Conservation (phyloP, 2,113 vertebrate genomes). For the Ochotona princeps region DNA sequence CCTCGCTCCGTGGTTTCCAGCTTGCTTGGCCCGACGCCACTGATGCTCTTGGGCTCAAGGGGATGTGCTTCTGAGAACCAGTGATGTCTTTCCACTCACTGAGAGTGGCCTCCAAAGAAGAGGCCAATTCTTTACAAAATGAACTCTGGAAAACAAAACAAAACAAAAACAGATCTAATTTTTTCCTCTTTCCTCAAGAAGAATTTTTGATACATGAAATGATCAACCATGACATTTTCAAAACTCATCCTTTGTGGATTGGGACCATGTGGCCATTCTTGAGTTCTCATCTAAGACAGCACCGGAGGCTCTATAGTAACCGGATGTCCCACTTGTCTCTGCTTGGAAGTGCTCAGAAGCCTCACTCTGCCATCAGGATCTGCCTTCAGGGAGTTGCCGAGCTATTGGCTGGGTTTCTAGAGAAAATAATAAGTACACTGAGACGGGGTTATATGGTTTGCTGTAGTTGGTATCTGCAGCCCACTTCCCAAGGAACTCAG, state of each 20-base stretch:
- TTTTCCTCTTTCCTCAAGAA: neutral
- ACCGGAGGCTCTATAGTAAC: fast-evolving
- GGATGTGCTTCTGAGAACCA: neutral
- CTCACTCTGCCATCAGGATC: neutral
- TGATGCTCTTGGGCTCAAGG: neutral
- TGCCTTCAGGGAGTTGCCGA: neutral
- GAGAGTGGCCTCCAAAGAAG: neutral
- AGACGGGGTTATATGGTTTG: neutral
- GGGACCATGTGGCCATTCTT: no score
- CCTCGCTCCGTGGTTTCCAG: neutral
- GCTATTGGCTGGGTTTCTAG: neutral
- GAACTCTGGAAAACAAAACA: neutral
- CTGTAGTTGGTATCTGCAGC: neutral
- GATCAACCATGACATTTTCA: neutral
- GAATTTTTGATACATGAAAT: neutral
- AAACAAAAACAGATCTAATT: neutral
- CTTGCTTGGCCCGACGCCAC: no score
- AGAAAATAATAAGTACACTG: conserved; percentile 17
- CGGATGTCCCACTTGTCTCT: neutral
- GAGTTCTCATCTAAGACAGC: neutral
- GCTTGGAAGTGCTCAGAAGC: no score
- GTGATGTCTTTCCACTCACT: neutral
- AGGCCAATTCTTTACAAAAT: neutral
- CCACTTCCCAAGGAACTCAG: conserved; percentile 4
- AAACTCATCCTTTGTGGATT: neutral